phyloP scores from a whole-genome alignment of 2,888 invertebrate species.

The Zootermopsis nevadensis region DNA sequence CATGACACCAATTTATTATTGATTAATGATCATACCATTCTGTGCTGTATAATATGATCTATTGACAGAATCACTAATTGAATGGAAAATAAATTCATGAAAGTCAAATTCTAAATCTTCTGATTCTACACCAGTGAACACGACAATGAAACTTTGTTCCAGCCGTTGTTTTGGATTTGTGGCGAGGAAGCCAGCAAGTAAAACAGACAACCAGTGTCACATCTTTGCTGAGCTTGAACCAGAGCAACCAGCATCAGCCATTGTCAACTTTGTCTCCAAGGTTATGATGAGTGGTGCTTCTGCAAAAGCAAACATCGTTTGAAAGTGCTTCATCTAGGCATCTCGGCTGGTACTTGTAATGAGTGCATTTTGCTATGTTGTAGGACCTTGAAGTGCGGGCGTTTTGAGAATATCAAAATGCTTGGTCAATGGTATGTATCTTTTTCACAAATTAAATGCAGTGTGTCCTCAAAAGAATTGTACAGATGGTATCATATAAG shows the following conservation, averaged over 20 bases:
- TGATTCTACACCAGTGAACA: too few relatives aligned
- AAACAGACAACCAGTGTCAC: constrained; percentile 95
- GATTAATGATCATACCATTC: too few relatives aligned
- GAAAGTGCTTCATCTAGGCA: too few relatives aligned
- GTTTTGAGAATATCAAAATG: constrained; percentile 34
- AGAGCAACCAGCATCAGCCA: constrained; percentile 93
- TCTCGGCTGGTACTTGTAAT: background rate
- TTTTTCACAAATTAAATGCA: background rate
- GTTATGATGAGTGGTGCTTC: constrained; percentile 72
- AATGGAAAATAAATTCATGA: too few relatives aligned
- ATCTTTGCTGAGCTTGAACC: constrained; percentile 96
- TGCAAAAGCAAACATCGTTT: constrained; percentile 66
- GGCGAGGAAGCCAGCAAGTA: constrained; percentile 86
- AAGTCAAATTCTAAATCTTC: too few relatives aligned
- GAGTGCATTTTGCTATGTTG: constrained; percentile 23
- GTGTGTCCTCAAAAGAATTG: background rate
- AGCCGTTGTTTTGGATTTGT: constrained; percentile 97
- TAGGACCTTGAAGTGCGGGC: constrained; percentile 16
- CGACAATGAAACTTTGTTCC: constrained; percentile 57
- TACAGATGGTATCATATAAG: background rate
- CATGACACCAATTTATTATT: too few relatives aligned
- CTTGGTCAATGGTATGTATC: background rate
- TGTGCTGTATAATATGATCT: too few relatives aligned
- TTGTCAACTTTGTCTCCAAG: constrained; percentile 89
- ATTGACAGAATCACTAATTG: too few relatives aligned